phyloP scores from a whole-genome alignment of 2,113 vertebrate genomes.

The Coreoperca whiteheadi region DNA sequence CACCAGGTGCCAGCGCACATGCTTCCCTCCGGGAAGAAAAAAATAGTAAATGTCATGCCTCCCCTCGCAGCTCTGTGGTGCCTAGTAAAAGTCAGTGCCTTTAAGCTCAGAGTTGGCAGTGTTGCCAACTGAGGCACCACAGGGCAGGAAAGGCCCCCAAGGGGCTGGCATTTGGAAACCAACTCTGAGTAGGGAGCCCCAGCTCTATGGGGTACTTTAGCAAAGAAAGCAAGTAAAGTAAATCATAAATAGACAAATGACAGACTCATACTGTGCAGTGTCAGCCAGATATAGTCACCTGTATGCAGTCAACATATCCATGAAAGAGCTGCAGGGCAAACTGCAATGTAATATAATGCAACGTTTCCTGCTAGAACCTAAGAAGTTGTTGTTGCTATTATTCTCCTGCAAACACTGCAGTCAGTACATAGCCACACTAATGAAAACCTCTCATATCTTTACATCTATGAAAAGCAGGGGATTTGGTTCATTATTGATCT shows the following conservation, averaged over 20 bases:
- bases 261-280: slow-evolving; percentile 12
- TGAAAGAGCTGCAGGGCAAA: slow-evolving; percentile 21
- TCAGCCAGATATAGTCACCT: slow-evolving; percentile 30
- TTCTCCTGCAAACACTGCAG: background rate
- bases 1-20: slow-evolving; percentile 28
- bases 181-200: slow-evolving; percentile 50
- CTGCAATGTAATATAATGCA: background rate
- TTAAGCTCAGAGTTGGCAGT: slow-evolving; percentile 68
- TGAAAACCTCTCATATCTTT: background rate
- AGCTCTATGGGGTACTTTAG: slow-evolving; percentile 53
- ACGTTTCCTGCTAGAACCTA: background rate
- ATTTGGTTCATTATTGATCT: slow-evolving; percentile 19
- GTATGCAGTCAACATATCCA: slow-evolving; percentile 14
- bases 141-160: slow-evolving; percentile 76
- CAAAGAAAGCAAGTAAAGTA: slow-evolving; percentile 43
- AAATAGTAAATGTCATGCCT: slow-evolving; percentile 72
- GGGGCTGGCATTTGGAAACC: slow-evolving; percentile 76
- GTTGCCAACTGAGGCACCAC: slow-evolving; percentile 72
- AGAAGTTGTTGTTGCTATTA: background rate
- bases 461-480: slow-evolving; percentile 2
- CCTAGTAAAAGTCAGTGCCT: slow-evolving; percentile 77
- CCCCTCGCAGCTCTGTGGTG: slow-evolving; percentile 61
- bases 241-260: slow-evolving; percentile 51
- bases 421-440: background rate
- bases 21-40: slow-evolving; percentile 38